Base-by-base conservation (phyloP, 2,888 invertebrate species). In the Chymomyza amoena region DNA sequence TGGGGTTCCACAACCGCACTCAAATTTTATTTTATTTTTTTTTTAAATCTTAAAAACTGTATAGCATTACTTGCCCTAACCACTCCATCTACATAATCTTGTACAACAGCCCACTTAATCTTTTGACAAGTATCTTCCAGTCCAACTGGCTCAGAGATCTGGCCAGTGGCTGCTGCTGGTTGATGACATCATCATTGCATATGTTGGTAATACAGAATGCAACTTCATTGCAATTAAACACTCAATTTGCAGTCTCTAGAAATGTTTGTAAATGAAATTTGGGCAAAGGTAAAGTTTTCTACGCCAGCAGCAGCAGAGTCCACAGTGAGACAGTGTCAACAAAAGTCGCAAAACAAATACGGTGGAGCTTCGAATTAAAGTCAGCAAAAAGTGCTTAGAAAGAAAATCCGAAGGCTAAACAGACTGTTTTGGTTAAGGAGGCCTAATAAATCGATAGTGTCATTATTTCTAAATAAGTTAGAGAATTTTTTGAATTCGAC, bases 251-350 rank as follows among this genome's bases (percentile, higher is more conserved):
- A 82, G 85, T 62, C 54, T 65, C 61, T 61, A 18, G 79, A 64
- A 79, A 84, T 84, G 81, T 80, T 81, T 81, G 76, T 76, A 84
- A 84, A 84, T 81, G 80, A 82, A 84, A 80, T 82, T 85, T 85
- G 83, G 85, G 80, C 79, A 76, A 84, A 82, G 82, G 83, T 82
- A 85, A 82, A 82, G 85, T 85, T 82, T 85, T 85, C 68, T 45
- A 64, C 80, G 65, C 66, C 61, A 72, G 82, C 77, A 62, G 65
- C 20, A 39, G 69, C 61, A 66, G 32, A 62, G 57, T 13, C 39
- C 39, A 13, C 57, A 57, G 57, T 25, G 13, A 57, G 57, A 78
- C 80, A 76, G 71, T 80, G 74, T 81, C 81, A 81, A 81, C 81
- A 79, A 80, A 84, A 81, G 84, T 81, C 76, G 80, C 81, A 78